phyloP scores from a whole-genome alignment of 2,888 invertebrate genomes.

The Terebella lapidaria region DNA sequence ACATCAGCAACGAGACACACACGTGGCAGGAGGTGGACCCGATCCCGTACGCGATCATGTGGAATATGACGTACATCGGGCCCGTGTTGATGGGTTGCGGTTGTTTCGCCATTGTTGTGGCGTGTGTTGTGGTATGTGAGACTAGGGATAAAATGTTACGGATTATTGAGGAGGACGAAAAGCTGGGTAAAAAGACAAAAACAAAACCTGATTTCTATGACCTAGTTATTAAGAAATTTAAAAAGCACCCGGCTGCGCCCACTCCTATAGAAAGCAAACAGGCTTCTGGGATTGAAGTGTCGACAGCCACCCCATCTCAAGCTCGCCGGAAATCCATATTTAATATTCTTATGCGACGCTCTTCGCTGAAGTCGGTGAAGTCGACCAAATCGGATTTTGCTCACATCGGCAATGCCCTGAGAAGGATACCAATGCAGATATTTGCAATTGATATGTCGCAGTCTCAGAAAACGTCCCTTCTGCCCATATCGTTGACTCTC shows the following conservation, averaged over 20 bases:
- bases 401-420: not conserved
- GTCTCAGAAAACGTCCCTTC: not conserved
- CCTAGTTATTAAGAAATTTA: constrained; percentile 29
- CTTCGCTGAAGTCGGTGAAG: not conserved
- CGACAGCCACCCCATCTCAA: not conserved
- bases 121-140: constrained; percentile 98
- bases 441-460: not conserved
- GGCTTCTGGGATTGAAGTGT: not conserved
- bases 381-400: not conserved
- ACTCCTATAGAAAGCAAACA: not conserved
- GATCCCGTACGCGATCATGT: not conserved
- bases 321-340: not conserved
- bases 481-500: not conserved
- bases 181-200: constrained; percentile 12
- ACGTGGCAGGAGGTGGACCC: not conserved
- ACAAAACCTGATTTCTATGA: constrained; percentile 34
- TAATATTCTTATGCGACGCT: not conserved
- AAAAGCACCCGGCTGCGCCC: not conserved
- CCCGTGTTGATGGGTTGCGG: constrained; percentile 97
- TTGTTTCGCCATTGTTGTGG: constrained; percentile 93
- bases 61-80: constrained; percentile 79
- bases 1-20: constrained; percentile 6
- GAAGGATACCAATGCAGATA: not conserved
- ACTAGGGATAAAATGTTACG: constrained; percentile 87
- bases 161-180: constrained; percentile 65